Base-by-base conservation (phyloP, 2,797 vertebrate species). In the Eptatretus atami region DNA sequence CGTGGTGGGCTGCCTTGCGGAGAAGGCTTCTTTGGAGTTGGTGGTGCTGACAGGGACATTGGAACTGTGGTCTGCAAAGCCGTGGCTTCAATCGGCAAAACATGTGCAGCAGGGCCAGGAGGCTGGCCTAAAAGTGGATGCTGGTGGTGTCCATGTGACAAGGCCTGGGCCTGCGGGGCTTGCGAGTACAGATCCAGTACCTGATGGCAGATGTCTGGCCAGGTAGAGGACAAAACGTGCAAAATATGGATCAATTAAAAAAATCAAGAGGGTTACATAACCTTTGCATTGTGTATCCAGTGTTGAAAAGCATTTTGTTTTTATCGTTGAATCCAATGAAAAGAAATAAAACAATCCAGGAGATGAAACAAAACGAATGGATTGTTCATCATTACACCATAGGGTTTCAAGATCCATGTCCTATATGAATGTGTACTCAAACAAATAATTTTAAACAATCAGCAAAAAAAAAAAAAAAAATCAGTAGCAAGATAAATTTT, bases 111-210 rank as follows among this genome's bases (percentile, higher is more conserved):
- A 53, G 65, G 3, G 63, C 76, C 55, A n/a, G 55, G 10, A 60
- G 15, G 1, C 72, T 69, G 1, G 76, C 76, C 68, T 72, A 70
- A 64, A 73, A 76, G 1, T 76, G 76, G 52, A 63, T 11, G 65
- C 60, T 11, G 64, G 44, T 25, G 63, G 24, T n/a, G 57, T 10
- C 24, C 15, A n/a, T 61, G 57, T 63, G 77, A 73, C 70, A 78
- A 75, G 66, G 76, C 77, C 63, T 78, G 69, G 67, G 78, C 78
- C 61, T 78, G 79, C 52, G 77, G 75, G 2, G 77, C 76, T 66
- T 78, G 88, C 1, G 87, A 96, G 75, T 96, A 96, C 0, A 96
- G 76, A 67, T 96, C 90, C 74, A 96, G 78, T 73, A 96, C 94
- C 76, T 96, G 90, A 71, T 96, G 90, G 73, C 90, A 96, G 71